Evolutionary conservation across 1,140 invertebrate species (phyloP).

Genomic region (Anoplolepis gracilipes): DNA sequence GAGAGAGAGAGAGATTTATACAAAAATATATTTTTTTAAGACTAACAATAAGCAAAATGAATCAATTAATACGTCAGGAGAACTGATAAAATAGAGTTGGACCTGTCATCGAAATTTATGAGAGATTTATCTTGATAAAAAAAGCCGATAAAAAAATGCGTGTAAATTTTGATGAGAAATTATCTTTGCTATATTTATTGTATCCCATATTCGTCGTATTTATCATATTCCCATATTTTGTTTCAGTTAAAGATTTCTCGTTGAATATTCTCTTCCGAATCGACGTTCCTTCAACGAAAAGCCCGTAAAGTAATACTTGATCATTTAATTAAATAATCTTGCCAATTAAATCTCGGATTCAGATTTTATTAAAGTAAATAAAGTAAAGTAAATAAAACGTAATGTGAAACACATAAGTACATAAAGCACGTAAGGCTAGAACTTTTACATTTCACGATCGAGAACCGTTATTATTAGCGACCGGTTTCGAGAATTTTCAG

Average conservation of each 20-base stretch:
- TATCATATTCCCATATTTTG: neutral
- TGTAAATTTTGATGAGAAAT: neutral
- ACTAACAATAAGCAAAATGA: neutral
- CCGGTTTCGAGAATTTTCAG: neutral
- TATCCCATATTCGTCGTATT: too few species aligned
- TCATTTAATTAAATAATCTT: neutral
- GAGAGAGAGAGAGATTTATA: neutral
- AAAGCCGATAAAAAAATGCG: neutral
- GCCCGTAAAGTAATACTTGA: neutral
- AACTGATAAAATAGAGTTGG: neutral
- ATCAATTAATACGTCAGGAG: neutral
- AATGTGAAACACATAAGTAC: neutral
- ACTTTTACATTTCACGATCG: neutral
- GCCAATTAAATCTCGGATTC: neutral
- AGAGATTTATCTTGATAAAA: neutral
- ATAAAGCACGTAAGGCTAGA: neutral
- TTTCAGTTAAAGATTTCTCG: neutral
- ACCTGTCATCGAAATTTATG: neutral
- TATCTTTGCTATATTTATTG: neutral
- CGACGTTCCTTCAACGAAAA: neutral
- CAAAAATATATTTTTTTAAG: neutral
- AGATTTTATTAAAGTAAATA: constrained; percentile 1
- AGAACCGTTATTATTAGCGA: neutral
- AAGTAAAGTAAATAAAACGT: neutral
- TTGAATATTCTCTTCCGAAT: neutral